Base-by-base conservation (phyloP, 2,113 vertebrate species). In the Helogale parvula region DNA sequence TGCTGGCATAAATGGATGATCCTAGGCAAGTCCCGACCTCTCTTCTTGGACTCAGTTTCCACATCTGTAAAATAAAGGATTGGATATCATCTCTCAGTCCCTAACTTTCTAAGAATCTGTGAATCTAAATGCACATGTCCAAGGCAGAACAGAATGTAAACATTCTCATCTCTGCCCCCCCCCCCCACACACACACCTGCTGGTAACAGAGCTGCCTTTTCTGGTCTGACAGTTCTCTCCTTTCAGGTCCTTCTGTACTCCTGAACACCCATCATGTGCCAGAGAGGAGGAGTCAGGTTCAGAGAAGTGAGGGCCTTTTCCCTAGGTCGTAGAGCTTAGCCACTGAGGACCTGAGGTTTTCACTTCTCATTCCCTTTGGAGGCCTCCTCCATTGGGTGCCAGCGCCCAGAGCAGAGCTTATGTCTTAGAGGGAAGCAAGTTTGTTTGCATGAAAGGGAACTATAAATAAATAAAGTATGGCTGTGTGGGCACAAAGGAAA, bases 381-480 rank as follows among this genome's bases (percentile, higher is more conserved):
- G 84, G 50, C 47, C 41, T 92, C 79, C 16, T 45, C 54, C 11
- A 25, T 27, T 0, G 8, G 29, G 41, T 87, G 74, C 88, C 83
- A 77, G 41, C 38, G 86, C 93, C 50, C 83, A 60, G 21, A 72
- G 74, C 72, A 83, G 47, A 85, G 76, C 88, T 96, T 83, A 10
- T 77, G 80, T 95, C 95, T 96, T 57, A 29, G 77, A 83, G 50
- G 23, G 50, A 63, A 96, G 72, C 31, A 38, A 84, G 81, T 95
- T 74, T 96, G 79, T 96, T 93, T 90, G 89, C 79, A 83, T 89
- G 89, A 93, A 89, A 76, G 94, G 47, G 74, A 31, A 82, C 95
- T 92, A 93, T 97, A 97, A 96, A 92, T 97, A 96, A 96, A 94
- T 45, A 94, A 31, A 94, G 71, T 83, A 85, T 23, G 54, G 72